Evolutionary conservation across 53 echinoderm and acorn worm genomes (phyloP).

Genomic region (Henricia sp.): DNA sequence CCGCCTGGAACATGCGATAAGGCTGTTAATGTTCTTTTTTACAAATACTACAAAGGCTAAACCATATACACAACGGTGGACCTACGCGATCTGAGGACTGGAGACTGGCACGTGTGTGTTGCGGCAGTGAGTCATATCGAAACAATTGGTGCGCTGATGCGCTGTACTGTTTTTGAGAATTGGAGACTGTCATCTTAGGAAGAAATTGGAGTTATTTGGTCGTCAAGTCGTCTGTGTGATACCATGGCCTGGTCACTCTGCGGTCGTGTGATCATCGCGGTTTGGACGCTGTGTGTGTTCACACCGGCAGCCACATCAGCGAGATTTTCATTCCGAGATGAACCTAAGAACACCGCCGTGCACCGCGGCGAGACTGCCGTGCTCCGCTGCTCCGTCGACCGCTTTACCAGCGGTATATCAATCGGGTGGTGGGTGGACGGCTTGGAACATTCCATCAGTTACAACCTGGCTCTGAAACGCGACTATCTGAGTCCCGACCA

Average conservation of each 20-base stretch:
- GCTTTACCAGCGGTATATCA: not conserved
- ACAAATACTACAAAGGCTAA: too few relatives aligned
- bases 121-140: too few relatives aligned
- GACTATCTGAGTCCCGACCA: slow-evolving; percentile 1
- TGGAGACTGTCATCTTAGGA: too few relatives aligned
- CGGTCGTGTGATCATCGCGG: not conserved
- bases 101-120: too few relatives aligned
- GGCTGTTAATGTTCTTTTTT: too few relatives aligned
- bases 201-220: too few relatives aligned
- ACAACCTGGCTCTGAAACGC: slow-evolving; percentile 8
- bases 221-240: too few relatives aligned
- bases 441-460: slow-evolving; percentile 15
- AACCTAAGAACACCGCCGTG: slow-evolving; percentile 21
- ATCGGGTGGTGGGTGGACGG: slow-evolving; percentile 49
- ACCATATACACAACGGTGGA: too few relatives aligned
- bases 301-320: not conserved
- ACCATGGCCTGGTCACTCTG: not conserved
- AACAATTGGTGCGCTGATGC: too few relatives aligned
- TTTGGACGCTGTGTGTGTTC: not conserved
- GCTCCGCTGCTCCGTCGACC: slow-evolving; percentile 51
- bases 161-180: too few relatives aligned
- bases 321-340: not conserved
- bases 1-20: too few relatives aligned
- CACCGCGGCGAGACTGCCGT: slow-evolving; percentile 19
- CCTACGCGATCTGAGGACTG: too few relatives aligned